Base-by-base conservation (phyloP, 2,113 vertebrate genomes). In the Dunckerocampus dactyliophorus region DNA sequence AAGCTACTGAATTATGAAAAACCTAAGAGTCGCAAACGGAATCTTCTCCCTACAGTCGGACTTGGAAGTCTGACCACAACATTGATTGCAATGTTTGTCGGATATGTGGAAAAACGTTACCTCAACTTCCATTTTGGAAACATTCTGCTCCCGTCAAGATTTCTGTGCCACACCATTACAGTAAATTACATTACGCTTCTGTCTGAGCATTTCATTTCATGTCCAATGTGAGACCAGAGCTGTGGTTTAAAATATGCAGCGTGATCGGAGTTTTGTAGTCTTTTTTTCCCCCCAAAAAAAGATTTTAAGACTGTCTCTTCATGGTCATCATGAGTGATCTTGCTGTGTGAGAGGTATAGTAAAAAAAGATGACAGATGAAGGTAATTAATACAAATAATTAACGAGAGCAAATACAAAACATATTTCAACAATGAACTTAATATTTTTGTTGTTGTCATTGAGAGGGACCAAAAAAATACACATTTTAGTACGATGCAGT, bases 111-210 rank as follows among this genome's bases (percentile, higher is more conserved):
- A 37, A 69, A 63, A 53, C 31, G 11, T 3, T 17, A 17, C 16
- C 1, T 56, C 51, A 37, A 21, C 59, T 43, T 71, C 47, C 28
- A 2, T 8, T 64, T 76, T 76, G 69, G 74, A 74, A 80, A 77
- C 61, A 75, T 70, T 66, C 28, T 12, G 6, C 67, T 28, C 57
- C 54, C 54, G 74, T 80, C 76, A n/a, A 74, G 71, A 10, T 46
- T 62, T 47, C 37, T 8, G 17, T 1, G 61, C 81, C 73, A 67
- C 77, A 77, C 22, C 51, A 47, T 67, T 67, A 37, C 60, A 43
- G 67, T 49, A 74, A 81, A 72, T 75, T 77, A 60, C 74, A 75
- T 82, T 67, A 51, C 9, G 31, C 81, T 79, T 63, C 75, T 17
- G 77, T 67, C 24, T 69, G 50, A 65, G 46, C 60, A 60, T 70